A percentile compares a stretch with the other conserved stretches of the same genome.
phyloP scores from a whole-genome alignment of 2,113 vertebrate genomes.

The Sinosuthora webbiana region DNA sequence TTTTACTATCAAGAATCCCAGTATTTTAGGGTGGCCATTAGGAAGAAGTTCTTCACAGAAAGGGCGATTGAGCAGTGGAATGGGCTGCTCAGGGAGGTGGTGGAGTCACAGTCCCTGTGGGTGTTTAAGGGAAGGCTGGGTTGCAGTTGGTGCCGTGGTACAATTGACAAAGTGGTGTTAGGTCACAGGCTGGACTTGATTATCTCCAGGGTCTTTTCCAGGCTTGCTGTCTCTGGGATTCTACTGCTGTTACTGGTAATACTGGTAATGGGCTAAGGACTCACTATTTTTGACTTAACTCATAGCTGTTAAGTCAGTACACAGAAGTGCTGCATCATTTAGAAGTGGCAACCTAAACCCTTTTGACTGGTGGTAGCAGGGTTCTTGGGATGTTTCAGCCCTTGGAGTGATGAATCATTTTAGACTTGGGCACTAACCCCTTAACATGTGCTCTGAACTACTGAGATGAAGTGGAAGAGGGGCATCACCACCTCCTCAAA shows the following conservation, averaged over 20 bases:
- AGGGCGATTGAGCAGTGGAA: not conserved
- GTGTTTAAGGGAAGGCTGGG: not conserved
- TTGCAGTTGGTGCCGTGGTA: not conserved
- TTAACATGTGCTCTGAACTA: not conserved
- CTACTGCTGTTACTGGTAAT: not conserved
- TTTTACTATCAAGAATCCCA: not conserved
- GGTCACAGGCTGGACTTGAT: not conserved
- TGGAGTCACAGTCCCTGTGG: not conserved
- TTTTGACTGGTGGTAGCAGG: not conserved
- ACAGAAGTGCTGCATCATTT: not conserved
- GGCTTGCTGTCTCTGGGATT: not conserved
- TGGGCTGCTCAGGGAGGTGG: not conserved
- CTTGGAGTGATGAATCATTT: not conserved
- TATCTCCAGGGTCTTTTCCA: not conserved
- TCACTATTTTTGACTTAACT: not conserved
- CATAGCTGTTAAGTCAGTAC: not conserved
- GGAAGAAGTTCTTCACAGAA: not conserved
- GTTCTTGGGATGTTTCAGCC: not conserved
- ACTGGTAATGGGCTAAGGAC: not conserved
- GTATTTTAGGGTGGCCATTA: not conserved
- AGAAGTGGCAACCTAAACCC: not conserved
- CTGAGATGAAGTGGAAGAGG: not conserved
- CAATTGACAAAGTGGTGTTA: not conserved
- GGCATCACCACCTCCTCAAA: not conserved
- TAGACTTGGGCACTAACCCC: not conserved